Evolutionary conservation across 2,113 vertebrate species (phyloP).

Genomic region (Leucoraja erinaceus): DNA sequence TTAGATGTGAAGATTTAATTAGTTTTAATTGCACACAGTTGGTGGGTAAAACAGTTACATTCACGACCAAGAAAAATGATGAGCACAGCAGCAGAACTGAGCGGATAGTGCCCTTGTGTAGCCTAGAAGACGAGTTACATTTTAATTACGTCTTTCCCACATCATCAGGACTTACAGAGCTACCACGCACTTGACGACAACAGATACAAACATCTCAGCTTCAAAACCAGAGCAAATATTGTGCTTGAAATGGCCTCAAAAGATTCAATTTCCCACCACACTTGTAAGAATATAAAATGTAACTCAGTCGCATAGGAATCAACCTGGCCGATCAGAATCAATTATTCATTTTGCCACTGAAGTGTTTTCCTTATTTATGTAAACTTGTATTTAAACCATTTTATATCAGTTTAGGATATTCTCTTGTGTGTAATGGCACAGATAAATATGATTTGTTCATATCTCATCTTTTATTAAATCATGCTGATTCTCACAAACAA

Average conservation of each 20-base stretch:
- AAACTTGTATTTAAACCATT: neutral
- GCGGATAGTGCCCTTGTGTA: neutral
- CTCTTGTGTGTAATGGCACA: neutral
- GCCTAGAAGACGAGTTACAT: constrained; percentile 13
- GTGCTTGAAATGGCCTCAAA: neutral
- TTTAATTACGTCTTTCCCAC: constrained; percentile 14
- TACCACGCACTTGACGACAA: neutral
- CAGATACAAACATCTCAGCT: neutral
- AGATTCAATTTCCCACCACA: neutral
- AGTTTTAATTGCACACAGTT: constrained; percentile 30
- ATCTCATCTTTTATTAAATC: neutral
- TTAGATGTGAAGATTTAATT: constrained; percentile 34
- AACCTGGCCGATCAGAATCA: neutral
- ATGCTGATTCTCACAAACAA: neutral
- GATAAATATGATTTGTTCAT: neutral
- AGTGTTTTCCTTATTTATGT: neutral
- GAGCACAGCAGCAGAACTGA: constrained; percentile 18
- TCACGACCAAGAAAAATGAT: constrained; percentile 10
- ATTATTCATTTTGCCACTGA: neutral
- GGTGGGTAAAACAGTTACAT: constrained; percentile 24
- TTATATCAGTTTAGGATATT: neutral
- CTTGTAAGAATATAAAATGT: neutral
- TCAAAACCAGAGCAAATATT: neutral
- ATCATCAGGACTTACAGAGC: neutral
- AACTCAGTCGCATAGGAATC: neutral